Evolutionary conservation across 2,113 vertebrate species (phyloP).

Genomic region (Rousettus leschenaultii): DNA sequence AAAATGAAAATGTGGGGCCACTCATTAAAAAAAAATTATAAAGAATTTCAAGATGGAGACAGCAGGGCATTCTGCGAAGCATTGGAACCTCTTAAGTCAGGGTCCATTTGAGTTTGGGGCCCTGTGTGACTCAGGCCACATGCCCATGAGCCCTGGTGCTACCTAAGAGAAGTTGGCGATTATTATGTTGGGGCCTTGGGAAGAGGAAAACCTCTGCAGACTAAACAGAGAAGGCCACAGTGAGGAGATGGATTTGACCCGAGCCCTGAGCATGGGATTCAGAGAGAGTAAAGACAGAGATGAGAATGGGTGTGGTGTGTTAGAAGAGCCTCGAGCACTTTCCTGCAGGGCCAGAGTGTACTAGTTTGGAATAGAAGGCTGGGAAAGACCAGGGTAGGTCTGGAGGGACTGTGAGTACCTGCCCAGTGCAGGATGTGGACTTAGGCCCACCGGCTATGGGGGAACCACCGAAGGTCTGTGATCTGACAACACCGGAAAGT

Average conservation of each 20-base stretch:
- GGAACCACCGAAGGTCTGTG: background rate
- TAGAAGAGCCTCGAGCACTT: background rate
- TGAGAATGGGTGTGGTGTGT: accelerated
- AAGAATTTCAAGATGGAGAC: background rate
- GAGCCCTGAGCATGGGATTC: background rate
- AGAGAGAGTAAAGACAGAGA: background rate
- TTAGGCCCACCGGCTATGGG: background rate
- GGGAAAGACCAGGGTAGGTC: background rate
- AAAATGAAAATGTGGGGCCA: background rate
- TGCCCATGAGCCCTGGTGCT: background rate
- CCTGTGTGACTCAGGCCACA: too few relatives aligned
- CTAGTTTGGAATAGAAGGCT: background rate
- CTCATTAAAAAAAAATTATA: background rate
- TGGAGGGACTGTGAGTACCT: background rate
- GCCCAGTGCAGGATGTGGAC: accelerated
- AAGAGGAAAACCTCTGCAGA: background rate
- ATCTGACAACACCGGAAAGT: background rate
- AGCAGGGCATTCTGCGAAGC: background rate
- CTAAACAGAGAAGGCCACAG: background rate
- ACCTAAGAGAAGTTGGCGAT: accelerated
- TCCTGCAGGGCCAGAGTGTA: background rate
- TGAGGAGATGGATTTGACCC: background rate
- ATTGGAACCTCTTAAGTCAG: too few relatives aligned
- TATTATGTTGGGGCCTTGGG: background rate
- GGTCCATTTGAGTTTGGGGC: background rate